A percentile compares a stretch with the other conserved stretches of the same genome.
Conservation (phyloP, 37 sponge, comb jelly and placozoan genomes). For the Ephydatia muelleri region DNA sequence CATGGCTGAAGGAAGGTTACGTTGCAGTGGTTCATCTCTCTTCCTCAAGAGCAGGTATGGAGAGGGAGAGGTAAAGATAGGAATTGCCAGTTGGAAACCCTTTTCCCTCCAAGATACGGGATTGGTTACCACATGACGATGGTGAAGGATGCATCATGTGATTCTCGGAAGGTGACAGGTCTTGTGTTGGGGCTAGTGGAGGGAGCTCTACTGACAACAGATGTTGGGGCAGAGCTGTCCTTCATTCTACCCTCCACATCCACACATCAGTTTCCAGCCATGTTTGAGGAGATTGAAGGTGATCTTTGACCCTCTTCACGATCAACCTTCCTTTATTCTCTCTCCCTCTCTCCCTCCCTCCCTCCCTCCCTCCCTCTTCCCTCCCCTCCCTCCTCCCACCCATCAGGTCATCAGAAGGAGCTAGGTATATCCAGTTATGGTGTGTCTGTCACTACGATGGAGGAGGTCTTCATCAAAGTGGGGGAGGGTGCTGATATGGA, state of each 20-base stretch:
- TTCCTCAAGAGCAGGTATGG: constrained; percentile 78
- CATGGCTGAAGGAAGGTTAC: constrained; percentile 80
- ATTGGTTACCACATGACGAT: constrained; percentile 96
- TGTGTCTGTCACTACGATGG: constrained; percentile 87
- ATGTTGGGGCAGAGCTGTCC: constrained; percentile 88
- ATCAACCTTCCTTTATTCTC: background rate
- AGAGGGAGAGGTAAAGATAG: background rate
- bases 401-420: constrained; percentile 18
- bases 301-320: background rate
- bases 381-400: background rate
- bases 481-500: constrained; percentile 49
- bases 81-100: too few species aligned
- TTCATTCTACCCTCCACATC: constrained; percentile 79
- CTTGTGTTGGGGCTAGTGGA: constrained; percentile 57
- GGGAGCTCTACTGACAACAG: constrained; percentile 59
- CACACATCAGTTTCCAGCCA: constrained; percentile 67
- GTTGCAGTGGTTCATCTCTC: constrained; percentile 72
- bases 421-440: constrained; percentile 82
- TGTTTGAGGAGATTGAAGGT: constrained; percentile 85
- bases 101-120: constrained; percentile 59
- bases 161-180: constrained; percentile 46
- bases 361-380: too few species aligned
- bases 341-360: background rate
- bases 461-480: constrained; percentile 93
- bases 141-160: constrained; percentile 77